phyloP scores from a whole-genome alignment of 2,888 invertebrate species.

The Hipparchia sbordonii region DNA sequence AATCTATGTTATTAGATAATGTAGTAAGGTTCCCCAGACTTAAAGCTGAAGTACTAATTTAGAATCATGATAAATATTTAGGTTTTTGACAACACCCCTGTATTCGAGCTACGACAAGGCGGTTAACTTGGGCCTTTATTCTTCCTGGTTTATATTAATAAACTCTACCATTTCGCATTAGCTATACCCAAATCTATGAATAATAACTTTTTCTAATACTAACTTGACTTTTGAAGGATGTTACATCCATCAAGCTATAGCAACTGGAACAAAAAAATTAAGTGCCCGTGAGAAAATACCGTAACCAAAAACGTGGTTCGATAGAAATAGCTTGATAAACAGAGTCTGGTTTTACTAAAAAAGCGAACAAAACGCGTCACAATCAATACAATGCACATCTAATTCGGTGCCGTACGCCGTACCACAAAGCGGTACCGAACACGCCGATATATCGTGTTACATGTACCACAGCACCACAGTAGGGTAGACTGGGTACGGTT shows the following conservation, averaged over 20 bases:
- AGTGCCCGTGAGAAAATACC: neutral
- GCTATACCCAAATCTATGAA: no score
- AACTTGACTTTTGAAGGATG: neutral
- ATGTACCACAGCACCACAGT: slow-evolving; percentile 12
- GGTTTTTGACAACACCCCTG: no score
- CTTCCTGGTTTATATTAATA: neutral
- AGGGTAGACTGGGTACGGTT: no score
- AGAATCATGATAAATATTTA: no score
- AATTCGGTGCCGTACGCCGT: slow-evolving; percentile 13
- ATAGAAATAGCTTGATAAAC: slow-evolving; percentile 12
- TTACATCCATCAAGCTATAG: no score
- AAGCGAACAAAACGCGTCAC: slow-evolving; percentile 19
- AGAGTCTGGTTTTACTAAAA: slow-evolving; percentile 17
- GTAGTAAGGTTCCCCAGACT: no score
- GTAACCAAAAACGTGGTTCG: neutral
- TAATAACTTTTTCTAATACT: neutral
- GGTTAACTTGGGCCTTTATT: neutral
- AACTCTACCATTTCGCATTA: no score
- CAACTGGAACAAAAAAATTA: neutral
- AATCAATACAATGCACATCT: slow-evolving; percentile 13
- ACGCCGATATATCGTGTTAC: slow-evolving; percentile 39
- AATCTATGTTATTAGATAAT: no score
- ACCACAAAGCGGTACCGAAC: slow-evolving; percentile 21
- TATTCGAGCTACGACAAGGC: no score
- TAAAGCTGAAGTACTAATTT: no score